Conservation (phyloP, 2,797 vertebrate species). For the Spheniscus humboldti region DNA sequence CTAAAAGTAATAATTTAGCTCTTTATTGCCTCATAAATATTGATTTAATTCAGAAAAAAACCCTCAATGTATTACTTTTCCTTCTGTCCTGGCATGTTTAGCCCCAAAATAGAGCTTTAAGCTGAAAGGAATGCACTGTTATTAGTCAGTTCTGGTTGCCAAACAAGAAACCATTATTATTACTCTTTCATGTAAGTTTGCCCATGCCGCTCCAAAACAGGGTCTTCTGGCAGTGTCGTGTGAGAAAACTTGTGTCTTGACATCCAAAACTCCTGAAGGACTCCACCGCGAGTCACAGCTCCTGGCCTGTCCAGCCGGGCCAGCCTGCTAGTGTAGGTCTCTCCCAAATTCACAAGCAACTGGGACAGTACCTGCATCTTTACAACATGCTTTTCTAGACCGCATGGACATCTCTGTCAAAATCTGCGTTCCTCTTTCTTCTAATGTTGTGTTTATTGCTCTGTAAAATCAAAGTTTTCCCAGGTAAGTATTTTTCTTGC, state of each 20-base stretch:
- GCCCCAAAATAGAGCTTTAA: background rate
- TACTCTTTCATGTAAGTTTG: background rate
- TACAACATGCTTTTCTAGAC: background rate
- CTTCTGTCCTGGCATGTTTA: background rate
- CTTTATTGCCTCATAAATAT: background rate
- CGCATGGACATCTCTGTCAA: background rate
- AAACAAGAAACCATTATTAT: background rate
- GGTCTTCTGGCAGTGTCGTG: background rate
- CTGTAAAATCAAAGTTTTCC: background rate
- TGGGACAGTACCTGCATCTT: background rate
- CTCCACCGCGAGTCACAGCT: rapidly evolving
- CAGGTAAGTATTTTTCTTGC: background rate
- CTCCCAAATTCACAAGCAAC: background rate
- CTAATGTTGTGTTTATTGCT: background rate
- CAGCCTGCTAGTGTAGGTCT: background rate
- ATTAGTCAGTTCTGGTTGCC: background rate
- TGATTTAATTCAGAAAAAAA: background rate
- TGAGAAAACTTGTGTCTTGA: background rate
- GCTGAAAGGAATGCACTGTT: background rate
- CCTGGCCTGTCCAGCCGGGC: background rate
- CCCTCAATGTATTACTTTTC: background rate
- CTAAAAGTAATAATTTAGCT: background rate
- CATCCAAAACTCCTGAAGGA: background rate
- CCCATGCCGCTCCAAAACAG: background rate
- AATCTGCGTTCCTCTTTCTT: background rate